A percentile compares a stretch with the other conserved stretches of the same genome.
Evolutionary conservation across 2,888 invertebrate species (phyloP).

Genomic region (Limulus polyphemus): DNA sequence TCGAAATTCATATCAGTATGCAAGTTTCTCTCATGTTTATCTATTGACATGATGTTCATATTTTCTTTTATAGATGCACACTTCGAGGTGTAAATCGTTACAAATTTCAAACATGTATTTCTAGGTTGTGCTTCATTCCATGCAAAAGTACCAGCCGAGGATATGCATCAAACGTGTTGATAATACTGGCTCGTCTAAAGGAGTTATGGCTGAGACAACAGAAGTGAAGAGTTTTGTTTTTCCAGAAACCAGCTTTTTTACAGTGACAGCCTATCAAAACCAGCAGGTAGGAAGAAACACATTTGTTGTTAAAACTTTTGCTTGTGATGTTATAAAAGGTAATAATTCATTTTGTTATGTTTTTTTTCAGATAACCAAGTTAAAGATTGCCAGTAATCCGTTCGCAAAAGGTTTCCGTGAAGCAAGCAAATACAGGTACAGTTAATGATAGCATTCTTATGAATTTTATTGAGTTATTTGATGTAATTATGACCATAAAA

Average conservation of each 20-base stretch:
- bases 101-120: too few relatives aligned
- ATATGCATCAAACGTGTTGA: constrained; percentile 28
- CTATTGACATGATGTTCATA: too few relatives aligned
- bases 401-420: constrained; percentile 41
- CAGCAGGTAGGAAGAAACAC: constrained; percentile 28
- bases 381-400: constrained; percentile 35
- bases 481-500: too few relatives aligned
- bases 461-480: too few relatives aligned
- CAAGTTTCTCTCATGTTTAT: too few relatives aligned
- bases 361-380: background rate
- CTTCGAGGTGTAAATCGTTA: too few relatives aligned
- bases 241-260: constrained; percentile 32
- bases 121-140: constrained; percentile 30
- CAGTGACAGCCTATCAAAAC: constrained; percentile 35
- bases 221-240: constrained; percentile 26
- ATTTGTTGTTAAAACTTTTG: too few relatives aligned
- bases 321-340: too few relatives aligned
- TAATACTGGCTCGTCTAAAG: constrained; percentile 16
- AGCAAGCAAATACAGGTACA: constrained; percentile 26
- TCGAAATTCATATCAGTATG: too few relatives aligned
- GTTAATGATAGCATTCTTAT: too few relatives aligned
- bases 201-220: constrained; percentile 10
- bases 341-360: background rate
- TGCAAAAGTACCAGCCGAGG: constrained; percentile 34
- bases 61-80: too few relatives aligned